phyloP scores from a whole-genome alignment of 2,113 vertebrate genomes.

The Odontesthes bonariensis region DNA sequence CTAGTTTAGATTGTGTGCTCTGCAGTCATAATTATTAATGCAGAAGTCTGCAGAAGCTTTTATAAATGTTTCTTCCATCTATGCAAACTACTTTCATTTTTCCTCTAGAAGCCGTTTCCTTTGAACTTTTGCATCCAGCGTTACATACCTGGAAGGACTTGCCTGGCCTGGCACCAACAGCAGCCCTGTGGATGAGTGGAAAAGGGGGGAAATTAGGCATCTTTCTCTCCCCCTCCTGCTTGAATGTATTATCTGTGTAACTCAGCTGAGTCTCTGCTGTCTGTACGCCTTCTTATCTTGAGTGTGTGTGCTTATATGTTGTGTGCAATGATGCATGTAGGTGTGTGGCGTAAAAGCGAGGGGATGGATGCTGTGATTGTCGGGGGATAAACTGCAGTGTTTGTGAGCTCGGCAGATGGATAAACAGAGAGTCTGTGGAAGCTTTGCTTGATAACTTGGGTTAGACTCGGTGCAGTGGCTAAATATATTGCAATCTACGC shows the following conservation, averaged over 20 bases:
- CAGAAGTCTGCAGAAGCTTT: neutral
- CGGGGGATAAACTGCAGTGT: neutral
- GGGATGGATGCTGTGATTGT: slow-evolving; percentile 1
- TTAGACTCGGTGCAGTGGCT: slow-evolving; percentile 34
- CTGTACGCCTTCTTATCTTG: neutral
- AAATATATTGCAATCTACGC: slow-evolving; percentile 43
- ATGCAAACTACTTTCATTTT: neutral
- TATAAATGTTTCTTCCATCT: neutral
- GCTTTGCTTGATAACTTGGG: slow-evolving; percentile 26
- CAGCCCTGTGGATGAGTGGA: neutral
- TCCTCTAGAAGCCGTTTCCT: neutral
- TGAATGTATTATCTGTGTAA: slow-evolving; percentile 15
- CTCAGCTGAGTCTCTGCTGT: neutral
- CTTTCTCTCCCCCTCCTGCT: slow-evolving; percentile 2
- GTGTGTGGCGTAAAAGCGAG: slow-evolving; percentile 3
- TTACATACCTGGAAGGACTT: neutral
- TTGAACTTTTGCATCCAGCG: neutral
- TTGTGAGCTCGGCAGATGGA: slow-evolving; percentile 22
- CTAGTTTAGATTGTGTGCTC: no score
- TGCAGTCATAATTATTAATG: no score
- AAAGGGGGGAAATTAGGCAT: neutral
- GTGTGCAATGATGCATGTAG: slow-evolving; percentile 7
- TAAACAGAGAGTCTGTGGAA: slow-evolving; percentile 17
- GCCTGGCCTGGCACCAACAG: no score
- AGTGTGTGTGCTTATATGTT: slow-evolving; percentile 1